A percentile compares a stretch with the other conserved stretches of the same genome.
Evolutionary conservation across 2,113 vertebrate species (phyloP).

Genomic region (Leptobrachium leishanense): DNA sequence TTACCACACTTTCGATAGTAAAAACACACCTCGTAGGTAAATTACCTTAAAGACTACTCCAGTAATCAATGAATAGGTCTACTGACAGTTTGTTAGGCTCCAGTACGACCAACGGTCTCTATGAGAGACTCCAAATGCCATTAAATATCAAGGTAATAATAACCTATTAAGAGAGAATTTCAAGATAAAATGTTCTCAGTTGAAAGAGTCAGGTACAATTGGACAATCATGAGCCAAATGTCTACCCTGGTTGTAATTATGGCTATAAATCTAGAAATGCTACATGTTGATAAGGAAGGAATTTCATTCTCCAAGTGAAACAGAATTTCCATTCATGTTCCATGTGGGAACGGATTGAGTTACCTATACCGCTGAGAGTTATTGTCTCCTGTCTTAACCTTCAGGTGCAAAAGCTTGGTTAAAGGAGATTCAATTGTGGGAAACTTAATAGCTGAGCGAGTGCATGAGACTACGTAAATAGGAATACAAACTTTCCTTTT

Average conservation of each 20-base stretch:
- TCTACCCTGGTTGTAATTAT: slow-evolving; percentile 24
- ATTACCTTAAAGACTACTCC: too few species aligned
- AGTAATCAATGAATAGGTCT: too few species aligned
- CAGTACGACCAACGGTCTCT: too few species aligned
- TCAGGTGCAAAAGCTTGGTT: slow-evolving; percentile 33
- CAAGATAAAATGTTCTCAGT: not conserved
- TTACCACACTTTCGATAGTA: too few species aligned
- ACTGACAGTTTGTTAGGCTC: too few species aligned
- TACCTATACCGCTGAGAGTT: slow-evolving; percentile 28
- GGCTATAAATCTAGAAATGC: slow-evolving; percentile 26
- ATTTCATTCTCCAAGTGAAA: slow-evolving; percentile 43
- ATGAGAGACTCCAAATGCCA: too few species aligned
- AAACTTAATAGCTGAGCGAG: slow-evolving; percentile 3
- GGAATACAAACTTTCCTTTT: too few species aligned
- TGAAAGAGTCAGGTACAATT: not conserved
- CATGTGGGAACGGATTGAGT: slow-evolving; percentile 30
- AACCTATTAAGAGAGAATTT: not conserved
- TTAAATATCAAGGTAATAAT: too few species aligned
- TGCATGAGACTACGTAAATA: slow-evolving; percentile 25
- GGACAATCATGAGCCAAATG: slow-evolving; percentile 2
- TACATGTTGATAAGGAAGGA: slow-evolving; percentile 46
- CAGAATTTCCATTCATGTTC: slow-evolving; percentile 44
- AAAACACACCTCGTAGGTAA: too few species aligned
- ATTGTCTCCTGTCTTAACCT: slow-evolving; percentile 34
- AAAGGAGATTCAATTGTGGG: slow-evolving; percentile 28